Evolutionary conservation across 2,797 vertebrate species (phyloP).

Genomic region (Trematomus bernacchii): DNA sequence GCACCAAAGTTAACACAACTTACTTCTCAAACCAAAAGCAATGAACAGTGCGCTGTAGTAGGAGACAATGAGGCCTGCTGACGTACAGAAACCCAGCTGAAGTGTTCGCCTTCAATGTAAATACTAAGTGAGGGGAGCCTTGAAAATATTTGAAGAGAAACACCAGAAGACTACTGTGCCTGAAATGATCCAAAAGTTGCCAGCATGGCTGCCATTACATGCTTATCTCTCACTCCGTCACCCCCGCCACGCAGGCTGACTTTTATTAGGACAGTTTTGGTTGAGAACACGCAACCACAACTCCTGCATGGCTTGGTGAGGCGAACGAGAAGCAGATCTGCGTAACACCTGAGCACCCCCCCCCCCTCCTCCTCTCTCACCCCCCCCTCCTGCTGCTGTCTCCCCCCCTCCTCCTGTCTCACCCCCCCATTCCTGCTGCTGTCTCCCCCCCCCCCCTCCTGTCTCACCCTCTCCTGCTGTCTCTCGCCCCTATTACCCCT

Average conservation of each 20-base stretch:
- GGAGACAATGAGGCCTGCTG: constrained; percentile 10
- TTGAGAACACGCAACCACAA: constrained; percentile 65
- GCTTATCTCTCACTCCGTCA: constrained; percentile 71
- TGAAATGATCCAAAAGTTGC: constrained; percentile 69
- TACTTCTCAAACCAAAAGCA: too few relatives aligned
- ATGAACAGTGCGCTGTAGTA: not conserved
- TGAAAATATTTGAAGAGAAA: constrained; percentile 51
- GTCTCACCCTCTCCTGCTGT: constrained; percentile 38
- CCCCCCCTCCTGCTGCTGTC: constrained; percentile 21
- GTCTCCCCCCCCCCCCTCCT: constrained; percentile 40
- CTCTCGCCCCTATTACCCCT: constrained; percentile 50
- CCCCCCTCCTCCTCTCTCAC: constrained; percentile 4
- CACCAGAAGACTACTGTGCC: constrained; percentile 48
- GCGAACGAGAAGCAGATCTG: constrained; percentile 58
- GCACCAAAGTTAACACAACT: too few relatives aligned
- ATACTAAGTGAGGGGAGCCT: constrained; percentile 29
- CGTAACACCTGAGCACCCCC: constrained; percentile 54
- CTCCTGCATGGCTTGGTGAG: constrained; percentile 63
- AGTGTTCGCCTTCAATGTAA: constrained; percentile 38
- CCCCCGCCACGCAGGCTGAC: constrained; percentile 45
- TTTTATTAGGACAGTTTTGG: constrained; percentile 74
- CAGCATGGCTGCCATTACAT: constrained; percentile 66
- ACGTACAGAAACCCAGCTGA: not conserved
- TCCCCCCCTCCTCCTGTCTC: constrained; percentile 35
- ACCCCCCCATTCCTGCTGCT: too few relatives aligned